Conservation (phyloP, 2,888 invertebrate genomes). For the Agriopis marginaria region DNA sequence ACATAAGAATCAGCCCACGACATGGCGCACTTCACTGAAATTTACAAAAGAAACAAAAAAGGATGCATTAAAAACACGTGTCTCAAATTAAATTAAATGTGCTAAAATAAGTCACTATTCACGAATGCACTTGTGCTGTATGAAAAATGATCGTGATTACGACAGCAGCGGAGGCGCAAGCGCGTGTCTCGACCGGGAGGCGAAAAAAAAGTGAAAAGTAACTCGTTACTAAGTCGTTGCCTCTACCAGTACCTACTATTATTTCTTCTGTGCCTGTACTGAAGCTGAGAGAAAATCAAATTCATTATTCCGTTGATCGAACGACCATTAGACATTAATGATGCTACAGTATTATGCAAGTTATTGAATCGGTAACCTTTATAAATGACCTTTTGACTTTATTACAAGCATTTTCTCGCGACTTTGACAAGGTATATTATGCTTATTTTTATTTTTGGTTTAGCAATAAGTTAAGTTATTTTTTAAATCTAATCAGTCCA, state of each 20-base stretch:
- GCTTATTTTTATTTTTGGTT: not conserved
- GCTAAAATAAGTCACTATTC: conserved; percentile 54
- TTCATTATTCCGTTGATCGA: conserved; percentile 62
- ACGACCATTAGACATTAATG: conserved; percentile 61
- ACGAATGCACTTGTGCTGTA: conserved; percentile 60
- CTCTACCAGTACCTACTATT: conserved; percentile 10
- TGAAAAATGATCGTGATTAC: conserved; percentile 62
- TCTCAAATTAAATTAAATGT: conserved; percentile 59
- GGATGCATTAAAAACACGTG: conserved; percentile 69
- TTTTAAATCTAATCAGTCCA: no score
- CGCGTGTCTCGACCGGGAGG: conserved; percentile 73
- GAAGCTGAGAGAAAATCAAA: conserved; percentile 76
- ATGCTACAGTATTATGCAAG: conserved; percentile 47
- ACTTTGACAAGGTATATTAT: not conserved
- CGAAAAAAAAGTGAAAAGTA: conserved; percentile 85
- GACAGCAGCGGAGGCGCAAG: conserved; percentile 58
- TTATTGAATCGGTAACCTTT: conserved; percentile 36
- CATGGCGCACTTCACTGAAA: conserved; percentile 84
- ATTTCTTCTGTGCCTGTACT: conserved; percentile 47
- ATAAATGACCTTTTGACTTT: conserved; percentile 34
- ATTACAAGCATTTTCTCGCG: conserved; percentile 2
- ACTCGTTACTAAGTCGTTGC: conserved; percentile 64
- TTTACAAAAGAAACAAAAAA: conserved; percentile 74
- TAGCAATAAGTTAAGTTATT: not conserved
- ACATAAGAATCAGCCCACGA: conserved; percentile 78